Percentiles rank a stretch among this genome's conserved stretches.
Evolutionary conservation across 2,888 invertebrate species (phyloP).

Genomic region (Eustalomyia histrio): DNA sequence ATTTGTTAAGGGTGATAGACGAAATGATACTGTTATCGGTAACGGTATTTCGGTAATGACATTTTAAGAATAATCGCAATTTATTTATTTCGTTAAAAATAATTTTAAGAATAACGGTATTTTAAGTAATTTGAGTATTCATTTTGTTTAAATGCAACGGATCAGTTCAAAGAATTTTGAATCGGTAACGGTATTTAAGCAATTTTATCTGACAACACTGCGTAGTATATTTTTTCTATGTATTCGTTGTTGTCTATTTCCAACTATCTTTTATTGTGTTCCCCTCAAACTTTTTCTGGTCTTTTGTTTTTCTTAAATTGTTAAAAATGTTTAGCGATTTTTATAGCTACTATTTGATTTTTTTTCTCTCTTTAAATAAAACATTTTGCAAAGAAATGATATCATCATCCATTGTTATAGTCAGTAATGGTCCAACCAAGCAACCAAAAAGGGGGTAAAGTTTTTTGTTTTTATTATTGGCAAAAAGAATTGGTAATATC

Average conservation of each 20-base stretch:
- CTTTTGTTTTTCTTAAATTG: conserved; percentile 25
- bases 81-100: too few species aligned
- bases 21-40: too few species aligned
- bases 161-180: too few species aligned
- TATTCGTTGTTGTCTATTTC: neutral
- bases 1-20: too few species aligned
- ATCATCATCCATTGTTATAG: conserved; percentile 36
- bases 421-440: neutral
- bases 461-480: conserved; percentile 39
- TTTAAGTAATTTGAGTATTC: too few species aligned
- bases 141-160: too few species aligned
- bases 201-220: too few species aligned
- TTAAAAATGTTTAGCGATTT: conserved; percentile 32
- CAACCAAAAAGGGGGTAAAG: conserved; percentile 11
- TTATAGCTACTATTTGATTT: conserved; percentile 31
- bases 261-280: conserved; percentile 13
- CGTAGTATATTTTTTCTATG: too few species aligned
- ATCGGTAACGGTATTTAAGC: too few species aligned
- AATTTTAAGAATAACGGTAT: too few species aligned
- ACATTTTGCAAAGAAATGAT: conserved; percentile 34
- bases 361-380: conserved; percentile 28
- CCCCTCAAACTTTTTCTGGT: neutral
- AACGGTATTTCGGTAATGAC: too few species aligned
- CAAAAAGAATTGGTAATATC: conserved; percentile 10
- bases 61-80: too few species aligned